These are phyloP conservation scores for Scaptomyza hsui DNA, from an alignment of 1,140 invertebrate genomes.

Conservation along the genomic window DNA sequence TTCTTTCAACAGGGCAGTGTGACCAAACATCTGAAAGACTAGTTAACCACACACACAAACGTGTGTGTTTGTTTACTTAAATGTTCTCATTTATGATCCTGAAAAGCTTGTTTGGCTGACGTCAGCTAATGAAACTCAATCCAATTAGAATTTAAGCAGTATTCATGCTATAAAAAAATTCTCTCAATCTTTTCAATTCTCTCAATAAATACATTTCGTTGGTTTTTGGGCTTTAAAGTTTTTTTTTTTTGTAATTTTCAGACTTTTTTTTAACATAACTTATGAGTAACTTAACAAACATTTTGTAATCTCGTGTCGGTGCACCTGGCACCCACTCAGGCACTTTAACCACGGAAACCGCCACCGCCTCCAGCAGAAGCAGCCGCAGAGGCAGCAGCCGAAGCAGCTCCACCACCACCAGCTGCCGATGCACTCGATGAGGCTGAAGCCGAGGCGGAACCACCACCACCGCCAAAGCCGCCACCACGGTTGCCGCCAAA, in stretches of 20 bases:
- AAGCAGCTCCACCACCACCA: background rate
- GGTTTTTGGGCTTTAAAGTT: background rate
- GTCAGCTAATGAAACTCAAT: no score
- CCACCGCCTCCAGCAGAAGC: slow-evolving; percentile 6
- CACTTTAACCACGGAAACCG: slow-evolving; percentile 34
- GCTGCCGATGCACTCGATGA: slow-evolving; percentile 12
- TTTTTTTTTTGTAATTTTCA: slow-evolving; percentile 27
- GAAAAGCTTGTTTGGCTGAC: no score
- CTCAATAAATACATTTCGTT: background rate
- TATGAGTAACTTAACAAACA: background rate
- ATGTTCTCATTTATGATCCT: no score
- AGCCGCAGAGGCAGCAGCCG: slow-evolving; percentile 6
- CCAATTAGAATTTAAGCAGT: no score
- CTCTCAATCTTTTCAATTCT: no score
- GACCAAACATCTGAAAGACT: no score
- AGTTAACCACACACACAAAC: no score
- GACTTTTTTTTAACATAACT: slow-evolving; percentile 26
- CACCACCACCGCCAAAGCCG: slow-evolving; percentile 16
- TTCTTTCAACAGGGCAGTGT: no score
- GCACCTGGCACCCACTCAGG: background rate
- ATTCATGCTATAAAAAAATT: no score
- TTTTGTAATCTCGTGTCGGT: slow-evolving; percentile 25
- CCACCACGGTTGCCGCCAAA: no score
- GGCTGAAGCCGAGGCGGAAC: slow-evolving; percentile 1
- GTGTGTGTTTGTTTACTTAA: no score